phyloP scores from a whole-genome alignment of 2,113 vertebrate species.

The Haliaeetus leucogaster region DNA sequence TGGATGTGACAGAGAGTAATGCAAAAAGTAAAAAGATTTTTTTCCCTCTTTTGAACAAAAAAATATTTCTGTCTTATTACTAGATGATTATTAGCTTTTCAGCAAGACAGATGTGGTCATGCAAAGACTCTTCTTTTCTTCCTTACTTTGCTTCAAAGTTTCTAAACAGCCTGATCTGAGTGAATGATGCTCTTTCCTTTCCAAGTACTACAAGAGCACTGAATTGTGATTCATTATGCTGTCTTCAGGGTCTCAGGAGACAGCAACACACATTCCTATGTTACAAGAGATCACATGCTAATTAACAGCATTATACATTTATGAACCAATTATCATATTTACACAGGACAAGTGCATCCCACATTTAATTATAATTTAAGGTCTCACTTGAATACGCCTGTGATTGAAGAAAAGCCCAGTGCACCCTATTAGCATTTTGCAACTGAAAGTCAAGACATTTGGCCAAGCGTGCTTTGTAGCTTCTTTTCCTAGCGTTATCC shows the following conservation, averaged over 20 bases:
- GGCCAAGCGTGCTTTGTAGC: background rate
- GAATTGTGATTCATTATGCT: background rate
- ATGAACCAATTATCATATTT: slow-evolving; percentile 64
- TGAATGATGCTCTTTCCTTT: background rate
- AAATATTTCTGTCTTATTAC: background rate
- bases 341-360: slow-evolving; percentile 25
- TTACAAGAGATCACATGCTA: slow-evolving; percentile 16
- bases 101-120: background rate
- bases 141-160: background rate
- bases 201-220: background rate
- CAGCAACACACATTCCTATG: background rate
- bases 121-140: background rate
- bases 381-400: slow-evolving; percentile 38
- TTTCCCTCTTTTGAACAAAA: background rate
- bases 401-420: slow-evolving; percentile 9
- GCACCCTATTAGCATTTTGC: slow-evolving; percentile 38
- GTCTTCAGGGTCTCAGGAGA: background rate
- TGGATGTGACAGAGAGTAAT: background rate
- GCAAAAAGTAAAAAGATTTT: background rate
- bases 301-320: slow-evolving; percentile 61
- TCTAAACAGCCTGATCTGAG: background rate
- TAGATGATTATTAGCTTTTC: background rate
- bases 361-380: slow-evolving; percentile 48
- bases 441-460: background rate
- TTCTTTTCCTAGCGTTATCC: background rate